These are phyloP conservation scores for Rhagonycha fulva DNA, from an alignment of 2,888 invertebrate genomes.

Conservation along the genomic window DNA sequence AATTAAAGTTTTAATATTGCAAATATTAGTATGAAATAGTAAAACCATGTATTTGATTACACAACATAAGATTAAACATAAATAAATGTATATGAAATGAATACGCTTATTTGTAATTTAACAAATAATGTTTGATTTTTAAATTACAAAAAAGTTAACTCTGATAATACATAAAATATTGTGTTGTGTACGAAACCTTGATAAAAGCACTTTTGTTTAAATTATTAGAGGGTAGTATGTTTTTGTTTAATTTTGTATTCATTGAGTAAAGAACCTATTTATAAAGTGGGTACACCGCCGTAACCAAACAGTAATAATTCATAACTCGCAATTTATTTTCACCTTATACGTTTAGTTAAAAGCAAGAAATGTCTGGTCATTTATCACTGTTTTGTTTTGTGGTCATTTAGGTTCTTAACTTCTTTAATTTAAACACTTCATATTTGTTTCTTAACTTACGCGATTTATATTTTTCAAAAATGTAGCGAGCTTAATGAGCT, in stretches of 20 bases:
- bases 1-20: too few relatives aligned
- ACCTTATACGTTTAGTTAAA: slow-evolving; percentile 14
- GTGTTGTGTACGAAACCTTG: not conserved
- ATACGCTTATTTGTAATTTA: too few relatives aligned
- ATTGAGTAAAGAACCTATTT: slow-evolving; percentile 23
- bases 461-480: not conserved
- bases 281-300: slow-evolving; percentile 32
- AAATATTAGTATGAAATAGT: too few relatives aligned
- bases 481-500: not conserved
- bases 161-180: not conserved
- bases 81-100: too few relatives aligned
- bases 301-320: slow-evolving; percentile 21
- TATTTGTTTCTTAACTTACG: slow-evolving; percentile 2
- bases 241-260: not conserved
- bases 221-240: not conserved
- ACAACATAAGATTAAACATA: too few relatives aligned
- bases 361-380: slow-evolving; percentile 18
- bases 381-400: slow-evolving; percentile 21
- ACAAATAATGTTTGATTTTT: too few relatives aligned
- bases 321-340: slow-evolving; percentile 18
- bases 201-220: not conserved
- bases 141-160: not conserved
- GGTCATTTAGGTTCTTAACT: slow-evolving; percentile 15
- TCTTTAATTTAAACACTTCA: slow-evolving; percentile 14
- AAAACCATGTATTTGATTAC: too few relatives aligned